Evolutionary conservation across 1,140 invertebrate genomes (phyloP).

Genomic region (Formica exsecta): DNA sequence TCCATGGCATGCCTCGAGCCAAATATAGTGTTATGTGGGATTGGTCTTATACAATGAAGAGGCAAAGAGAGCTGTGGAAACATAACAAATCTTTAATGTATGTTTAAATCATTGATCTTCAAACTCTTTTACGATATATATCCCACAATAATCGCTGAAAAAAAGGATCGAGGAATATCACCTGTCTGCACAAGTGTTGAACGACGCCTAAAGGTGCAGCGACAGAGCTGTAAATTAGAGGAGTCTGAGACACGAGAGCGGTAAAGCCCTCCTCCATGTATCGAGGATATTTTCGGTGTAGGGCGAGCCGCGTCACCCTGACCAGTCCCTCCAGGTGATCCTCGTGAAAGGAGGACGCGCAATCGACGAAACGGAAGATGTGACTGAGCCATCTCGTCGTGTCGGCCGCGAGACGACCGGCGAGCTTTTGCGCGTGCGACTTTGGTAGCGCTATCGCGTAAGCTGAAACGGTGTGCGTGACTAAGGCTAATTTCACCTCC

Average conservation of each 20-base stretch:
- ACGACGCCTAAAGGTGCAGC: constrained; percentile 91
- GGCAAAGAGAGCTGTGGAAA: constrained; percentile 90
- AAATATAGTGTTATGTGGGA: constrained; percentile 92
- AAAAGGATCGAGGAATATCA: constrained; percentile 72
- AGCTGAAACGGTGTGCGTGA: constrained; percentile 92
- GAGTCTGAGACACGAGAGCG: constrained; percentile 91
- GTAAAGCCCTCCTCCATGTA: constrained; percentile 94
- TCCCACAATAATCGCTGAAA: no score
- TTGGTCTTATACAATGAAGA: constrained; percentile 93
- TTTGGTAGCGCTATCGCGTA: constrained; percentile 91
- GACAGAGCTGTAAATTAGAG: constrained; percentile 94
- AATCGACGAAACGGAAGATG: constrained; percentile 91
- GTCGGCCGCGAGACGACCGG: constrained; percentile 91
- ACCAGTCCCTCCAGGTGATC: constrained; percentile 93
- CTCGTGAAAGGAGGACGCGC: constrained; percentile 92
- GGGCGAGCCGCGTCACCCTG: constrained; percentile 91
- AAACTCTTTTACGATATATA: background rate
- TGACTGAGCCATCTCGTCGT: constrained; percentile 93
- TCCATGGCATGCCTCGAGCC: constrained; percentile 92
- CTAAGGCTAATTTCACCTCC: constrained; percentile 89
- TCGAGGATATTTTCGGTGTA: constrained; percentile 93
- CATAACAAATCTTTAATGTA: constrained; percentile 10
- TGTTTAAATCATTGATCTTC: background rate
- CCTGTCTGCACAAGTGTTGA: constrained; percentile 92
- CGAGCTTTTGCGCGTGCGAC: constrained; percentile 90